Evolutionary conservation across 2,113 vertebrate genomes (phyloP).

Genomic region (Dinomys branickii): DNA sequence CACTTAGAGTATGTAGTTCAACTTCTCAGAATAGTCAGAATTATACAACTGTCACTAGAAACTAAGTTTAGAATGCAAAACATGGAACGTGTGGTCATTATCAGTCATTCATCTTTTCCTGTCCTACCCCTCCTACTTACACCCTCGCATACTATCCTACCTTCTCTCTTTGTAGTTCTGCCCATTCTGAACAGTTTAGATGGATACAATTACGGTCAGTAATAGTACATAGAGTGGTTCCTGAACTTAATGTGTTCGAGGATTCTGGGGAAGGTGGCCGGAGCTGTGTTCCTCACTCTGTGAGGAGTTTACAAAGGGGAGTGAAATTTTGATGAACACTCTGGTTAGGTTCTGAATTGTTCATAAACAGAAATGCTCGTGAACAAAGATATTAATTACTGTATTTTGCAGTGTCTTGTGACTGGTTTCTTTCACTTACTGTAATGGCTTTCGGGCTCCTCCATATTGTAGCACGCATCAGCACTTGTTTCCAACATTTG

Average conservation of each 20-base stretch:
- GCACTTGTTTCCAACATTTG: background rate
- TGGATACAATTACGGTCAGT: background rate
- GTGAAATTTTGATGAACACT: background rate
- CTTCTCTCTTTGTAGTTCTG: background rate
- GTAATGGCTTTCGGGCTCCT: background rate
- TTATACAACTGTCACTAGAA: background rate
- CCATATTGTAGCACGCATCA: no score
- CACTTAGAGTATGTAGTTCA: background rate
- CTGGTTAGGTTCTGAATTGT: background rate
- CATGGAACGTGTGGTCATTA: background rate
- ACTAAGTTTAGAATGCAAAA: background rate
- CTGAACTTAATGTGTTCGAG: background rate
- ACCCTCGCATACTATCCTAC: background rate
- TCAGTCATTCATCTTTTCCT: background rate
- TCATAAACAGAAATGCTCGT: background rate
- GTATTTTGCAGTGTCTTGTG: background rate
- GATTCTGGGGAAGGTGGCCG: background rate
- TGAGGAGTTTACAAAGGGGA: background rate
- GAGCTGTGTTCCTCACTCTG: fast-evolving
- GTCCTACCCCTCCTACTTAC: background rate
- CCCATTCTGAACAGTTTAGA: background rate
- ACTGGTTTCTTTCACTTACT: background rate
- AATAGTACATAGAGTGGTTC: background rate
- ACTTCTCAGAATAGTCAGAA: background rate
- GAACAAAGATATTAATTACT: background rate